These are phyloP conservation scores for Protaetia brevitarsis DNA, from an alignment of 1,140 invertebrate species.

Conservation along the genomic window DNA sequence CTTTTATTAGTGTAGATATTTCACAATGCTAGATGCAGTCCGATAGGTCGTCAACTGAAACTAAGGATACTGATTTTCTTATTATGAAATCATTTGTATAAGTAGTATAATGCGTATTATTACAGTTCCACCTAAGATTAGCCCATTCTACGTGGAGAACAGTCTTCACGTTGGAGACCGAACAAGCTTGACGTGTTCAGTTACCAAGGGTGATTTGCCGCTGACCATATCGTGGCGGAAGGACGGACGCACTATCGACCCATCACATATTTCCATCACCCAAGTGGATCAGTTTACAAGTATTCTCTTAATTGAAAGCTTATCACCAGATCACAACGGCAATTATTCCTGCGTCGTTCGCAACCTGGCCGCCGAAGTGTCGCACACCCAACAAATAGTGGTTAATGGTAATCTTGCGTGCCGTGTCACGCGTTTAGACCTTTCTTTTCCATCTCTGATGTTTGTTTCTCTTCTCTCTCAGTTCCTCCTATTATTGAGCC, in stretches of 20 bases:
- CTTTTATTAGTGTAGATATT: no score
- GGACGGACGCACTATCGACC: slow-evolving; percentile 65
- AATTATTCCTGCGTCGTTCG: slow-evolving; percentile 73
- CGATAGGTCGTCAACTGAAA: no score
- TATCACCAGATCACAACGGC: slow-evolving; percentile 73
- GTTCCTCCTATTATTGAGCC: slow-evolving; percentile 81
- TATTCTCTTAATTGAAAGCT: slow-evolving; percentile 74
- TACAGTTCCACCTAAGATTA: slow-evolving; percentile 79
- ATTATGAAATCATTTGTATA: neutral
- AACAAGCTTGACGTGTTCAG: slow-evolving; percentile 71
- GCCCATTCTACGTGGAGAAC: slow-evolving; percentile 69
- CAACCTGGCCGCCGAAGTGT: slow-evolving; percentile 70
- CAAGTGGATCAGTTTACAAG: slow-evolving; percentile 75
- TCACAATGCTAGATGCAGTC: no score
- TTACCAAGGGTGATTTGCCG: slow-evolving; percentile 74
- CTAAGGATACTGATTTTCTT: neutral
- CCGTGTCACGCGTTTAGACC: slow-evolving; percentile 39
- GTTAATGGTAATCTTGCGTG: slow-evolving; percentile 73
- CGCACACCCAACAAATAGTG: slow-evolving; percentile 68
- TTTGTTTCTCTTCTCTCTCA: slow-evolving; percentile 66
- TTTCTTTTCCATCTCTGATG: slow-evolving; percentile 57
- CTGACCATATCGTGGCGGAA: slow-evolving; percentile 75
- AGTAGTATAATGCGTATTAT: slow-evolving; percentile 33
- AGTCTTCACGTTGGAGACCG: slow-evolving; percentile 73
- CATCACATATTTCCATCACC: slow-evolving; percentile 61